A percentile compares a stretch with the other conserved stretches of the same genome.
phyloP scores from a whole-genome alignment of 53 echinoderm and acorn worm genomes.

The Henricia sp. region DNA sequence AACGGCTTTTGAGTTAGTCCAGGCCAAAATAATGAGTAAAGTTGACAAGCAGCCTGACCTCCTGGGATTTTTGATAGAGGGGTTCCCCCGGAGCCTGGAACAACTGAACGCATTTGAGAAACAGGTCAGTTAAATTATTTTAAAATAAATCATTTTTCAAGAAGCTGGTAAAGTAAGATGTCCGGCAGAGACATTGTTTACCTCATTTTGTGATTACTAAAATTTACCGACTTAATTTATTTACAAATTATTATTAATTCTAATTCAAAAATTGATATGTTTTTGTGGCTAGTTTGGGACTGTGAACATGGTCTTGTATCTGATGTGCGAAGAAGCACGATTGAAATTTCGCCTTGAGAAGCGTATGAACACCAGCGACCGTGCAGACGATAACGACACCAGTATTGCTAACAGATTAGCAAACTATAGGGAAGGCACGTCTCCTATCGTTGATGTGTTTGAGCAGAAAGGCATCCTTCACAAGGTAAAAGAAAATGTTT shows the following conservation, averaged over 20 bases:
- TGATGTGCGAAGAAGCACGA: slow-evolving; percentile 72
- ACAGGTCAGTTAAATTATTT: slow-evolving; percentile 48
- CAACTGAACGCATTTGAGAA: slow-evolving; percentile 75
- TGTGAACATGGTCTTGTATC: slow-evolving; percentile 65
- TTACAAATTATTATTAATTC: too few species aligned
- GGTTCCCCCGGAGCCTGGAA: slow-evolving; percentile 76
- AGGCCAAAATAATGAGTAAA: slow-evolving; percentile 71
- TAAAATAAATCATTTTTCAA: background rate
- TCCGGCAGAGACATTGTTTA: too few species aligned
- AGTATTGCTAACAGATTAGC: slow-evolving; percentile 65
- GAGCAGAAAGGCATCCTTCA: slow-evolving; percentile 31
- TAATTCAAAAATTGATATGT: slow-evolving; percentile 1
- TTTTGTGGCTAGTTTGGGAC: slow-evolving; percentile 68
- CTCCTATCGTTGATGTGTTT: slow-evolving; percentile 64
- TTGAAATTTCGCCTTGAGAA: slow-evolving; percentile 77
- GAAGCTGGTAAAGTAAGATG: background rate
- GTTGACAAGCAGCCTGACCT: slow-evolving; percentile 64
- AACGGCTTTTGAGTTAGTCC: slow-evolving; percentile 70
- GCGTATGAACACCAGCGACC: slow-evolving; percentile 51
- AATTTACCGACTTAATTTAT: too few species aligned
- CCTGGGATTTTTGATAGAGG: slow-evolving; percentile 86
- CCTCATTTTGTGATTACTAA: too few species aligned
- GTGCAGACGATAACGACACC: slow-evolving; percentile 69
- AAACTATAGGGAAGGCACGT: slow-evolving; percentile 51
- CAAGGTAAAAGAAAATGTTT: too few species aligned